phyloP scores from a whole-genome alignment of 2,113 vertebrate species.

The Passer domesticus region DNA sequence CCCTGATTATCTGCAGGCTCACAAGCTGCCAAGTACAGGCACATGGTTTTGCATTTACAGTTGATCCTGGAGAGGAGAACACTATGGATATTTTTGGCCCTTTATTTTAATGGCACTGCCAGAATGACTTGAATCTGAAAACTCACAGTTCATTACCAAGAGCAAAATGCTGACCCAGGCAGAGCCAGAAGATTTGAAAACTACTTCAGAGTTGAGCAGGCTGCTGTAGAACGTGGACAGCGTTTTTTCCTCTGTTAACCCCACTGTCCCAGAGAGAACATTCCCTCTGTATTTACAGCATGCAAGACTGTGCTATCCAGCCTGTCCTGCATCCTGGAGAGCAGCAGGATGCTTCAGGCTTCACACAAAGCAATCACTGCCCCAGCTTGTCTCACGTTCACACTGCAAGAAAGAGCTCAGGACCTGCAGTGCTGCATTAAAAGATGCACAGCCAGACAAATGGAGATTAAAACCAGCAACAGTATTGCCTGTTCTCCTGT shows the following conservation, averaged over 20 bases:
- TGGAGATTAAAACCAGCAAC: background rate
- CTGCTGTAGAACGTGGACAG: background rate
- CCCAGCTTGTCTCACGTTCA: background rate
- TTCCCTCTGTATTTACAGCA: background rate
- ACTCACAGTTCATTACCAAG: constrained; percentile 49
- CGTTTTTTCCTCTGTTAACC: background rate
- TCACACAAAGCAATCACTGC: background rate
- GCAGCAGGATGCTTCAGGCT: background rate
- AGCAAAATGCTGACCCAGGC: constrained; percentile 35
- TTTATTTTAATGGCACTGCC: constrained; percentile 31
- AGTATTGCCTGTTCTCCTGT: background rate
- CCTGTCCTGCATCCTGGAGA: background rate
- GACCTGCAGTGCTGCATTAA: background rate
- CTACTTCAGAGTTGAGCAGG: background rate
- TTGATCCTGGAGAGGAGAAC: background rate
- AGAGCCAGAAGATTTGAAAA: background rate
- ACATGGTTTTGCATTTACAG: constrained; percentile 1
- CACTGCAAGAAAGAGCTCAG: background rate
- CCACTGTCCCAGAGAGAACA: background rate
- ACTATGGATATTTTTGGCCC: background rate
- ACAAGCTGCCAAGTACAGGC: background rate
- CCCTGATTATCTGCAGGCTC: constrained; percentile 19
- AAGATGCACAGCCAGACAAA: background rate
- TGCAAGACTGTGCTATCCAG: background rate
- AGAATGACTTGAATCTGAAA: constrained; percentile 35